Conservation (phyloP, 2,888 invertebrate species). For the Lacanobia oleracea region DNA sequence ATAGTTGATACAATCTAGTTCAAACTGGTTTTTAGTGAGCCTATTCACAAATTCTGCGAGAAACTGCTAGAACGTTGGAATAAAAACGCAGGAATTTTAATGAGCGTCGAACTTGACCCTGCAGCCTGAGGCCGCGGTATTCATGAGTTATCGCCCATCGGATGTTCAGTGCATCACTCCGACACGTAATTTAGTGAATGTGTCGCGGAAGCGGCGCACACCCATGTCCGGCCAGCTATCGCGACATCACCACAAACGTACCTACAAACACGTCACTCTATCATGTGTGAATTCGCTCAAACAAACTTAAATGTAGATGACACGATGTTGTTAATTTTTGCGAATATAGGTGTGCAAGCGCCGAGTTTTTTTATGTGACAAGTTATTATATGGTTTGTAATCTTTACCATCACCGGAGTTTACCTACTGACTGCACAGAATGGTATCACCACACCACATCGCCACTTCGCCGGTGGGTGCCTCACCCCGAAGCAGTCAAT, state of each 20-base stretch:
- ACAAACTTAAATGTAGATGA: not conserved
- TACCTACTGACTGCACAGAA: constrained; percentile 5
- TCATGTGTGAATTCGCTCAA: not conserved
- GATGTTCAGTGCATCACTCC: constrained; percentile 18
- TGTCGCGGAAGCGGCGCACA: constrained; percentile 44
- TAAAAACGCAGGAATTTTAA: constrained; percentile 51
- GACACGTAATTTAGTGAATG: constrained; percentile 20
- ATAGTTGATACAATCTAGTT: constrained; percentile 7
- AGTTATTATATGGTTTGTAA: not conserved
- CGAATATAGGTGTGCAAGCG: not conserved
- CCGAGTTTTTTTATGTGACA: no score
- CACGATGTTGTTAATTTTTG: not conserved
- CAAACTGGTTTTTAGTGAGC: constrained; percentile 18
- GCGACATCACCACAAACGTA: not conserved
- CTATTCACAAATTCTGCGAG: constrained; percentile 15
- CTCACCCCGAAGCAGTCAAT: not conserved
- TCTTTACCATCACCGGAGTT: not conserved
- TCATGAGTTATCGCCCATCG: constrained; percentile 24
- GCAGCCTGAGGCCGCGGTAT: not conserved
- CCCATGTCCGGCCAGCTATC: constrained; percentile 29
- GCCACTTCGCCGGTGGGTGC: not conserved
- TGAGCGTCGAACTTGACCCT: constrained; percentile 56
- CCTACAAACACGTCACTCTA: not conserved
- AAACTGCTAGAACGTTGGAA: constrained; percentile 2
- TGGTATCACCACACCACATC: constrained; percentile 10